A percentile compares a stretch with the other conserved stretches of the same genome.
phyloP scores from a whole-genome alignment of 92 coral and sea anemone genomes.

The Palythoa heliodiscus region DNA sequence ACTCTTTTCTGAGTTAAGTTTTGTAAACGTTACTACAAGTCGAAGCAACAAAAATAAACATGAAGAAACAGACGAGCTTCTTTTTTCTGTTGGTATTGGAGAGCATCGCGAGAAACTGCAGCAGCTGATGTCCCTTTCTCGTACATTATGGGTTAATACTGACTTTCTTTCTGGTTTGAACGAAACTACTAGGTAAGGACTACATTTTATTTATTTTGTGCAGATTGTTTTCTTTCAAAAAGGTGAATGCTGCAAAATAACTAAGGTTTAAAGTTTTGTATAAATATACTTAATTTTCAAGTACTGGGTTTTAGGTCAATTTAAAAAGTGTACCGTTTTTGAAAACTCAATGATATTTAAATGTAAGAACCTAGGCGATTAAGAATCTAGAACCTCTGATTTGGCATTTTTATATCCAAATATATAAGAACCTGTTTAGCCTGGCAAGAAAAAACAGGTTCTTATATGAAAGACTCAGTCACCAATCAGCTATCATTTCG shows the following conservation, averaged over 20 bases:
- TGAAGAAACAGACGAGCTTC: constrained; percentile 41
- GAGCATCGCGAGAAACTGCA: constrained; percentile 65
- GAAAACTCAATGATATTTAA: not conserved
- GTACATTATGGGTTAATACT: constrained; percentile 76
- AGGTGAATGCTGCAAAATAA: too few species aligned
- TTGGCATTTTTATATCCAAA: too few species aligned
- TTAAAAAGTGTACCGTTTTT: not conserved
- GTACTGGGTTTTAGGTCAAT: not conserved
- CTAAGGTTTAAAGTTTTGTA: too few species aligned
- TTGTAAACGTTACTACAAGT: not conserved
- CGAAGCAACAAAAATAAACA: not conserved
- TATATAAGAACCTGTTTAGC: too few species aligned
- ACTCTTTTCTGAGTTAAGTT: constrained; percentile 12
- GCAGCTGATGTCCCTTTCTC: constrained; percentile 57
- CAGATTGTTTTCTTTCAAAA: too few species aligned
- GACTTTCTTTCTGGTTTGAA: constrained; percentile 54
- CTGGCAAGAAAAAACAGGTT: too few species aligned
- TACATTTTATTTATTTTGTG: too few species aligned
- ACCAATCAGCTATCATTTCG: too few species aligned
- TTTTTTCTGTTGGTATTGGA: constrained; percentile 54
- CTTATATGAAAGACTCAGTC: too few species aligned
- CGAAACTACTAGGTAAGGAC: constrained; percentile 54
- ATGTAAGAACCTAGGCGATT: too few species aligned
- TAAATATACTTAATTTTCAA: too few species aligned
- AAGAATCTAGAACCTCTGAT: too few species aligned